These are phyloP conservation scores for Dreissena polymorpha DNA, from an alignment of 1,140 invertebrate genomes.

Conservation along the genomic window DNA sequence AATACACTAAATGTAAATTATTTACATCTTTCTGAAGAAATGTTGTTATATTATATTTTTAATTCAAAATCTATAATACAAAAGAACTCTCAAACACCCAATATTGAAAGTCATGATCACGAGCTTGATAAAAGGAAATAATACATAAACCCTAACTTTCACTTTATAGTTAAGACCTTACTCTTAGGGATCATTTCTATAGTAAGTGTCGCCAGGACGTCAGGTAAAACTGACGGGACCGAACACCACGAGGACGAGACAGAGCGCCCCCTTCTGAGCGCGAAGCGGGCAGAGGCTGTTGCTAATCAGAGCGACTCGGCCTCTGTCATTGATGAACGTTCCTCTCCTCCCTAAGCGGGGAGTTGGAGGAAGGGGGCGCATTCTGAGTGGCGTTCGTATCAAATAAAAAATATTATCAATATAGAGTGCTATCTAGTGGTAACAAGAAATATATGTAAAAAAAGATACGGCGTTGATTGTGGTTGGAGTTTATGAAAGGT, in stretches of 20 bases:
- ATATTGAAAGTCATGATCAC: too few relatives aligned
- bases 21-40: too few relatives aligned
- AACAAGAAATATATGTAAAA: too few relatives aligned
- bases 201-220: slow-evolving; percentile 60
- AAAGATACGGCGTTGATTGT: too few relatives aligned
- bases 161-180: slow-evolving; percentile 51
- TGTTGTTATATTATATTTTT: too few relatives aligned
- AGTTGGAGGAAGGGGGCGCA: slow-evolving; percentile 44
- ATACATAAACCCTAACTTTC: too few relatives aligned
- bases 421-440: neutral
- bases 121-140: too few relatives aligned
- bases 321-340: slow-evolving; percentile 47
- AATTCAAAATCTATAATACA: too few relatives aligned
- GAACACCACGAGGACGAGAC: slow-evolving; percentile 49
- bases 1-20: too few relatives aligned
- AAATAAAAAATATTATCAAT: neutral
- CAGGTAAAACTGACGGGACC: slow-evolving; percentile 60
- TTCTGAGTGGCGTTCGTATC: slow-evolving; percentile 40
- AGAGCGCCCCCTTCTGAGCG: slow-evolving; percentile 50
- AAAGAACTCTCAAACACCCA: too few relatives aligned
- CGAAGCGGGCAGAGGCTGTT: slow-evolving; percentile 27
- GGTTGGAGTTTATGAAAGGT: too few relatives aligned
- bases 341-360: slow-evolving; percentile 39
- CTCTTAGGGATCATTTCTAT: slow-evolving; percentile 50
- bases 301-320: neutral